Percentiles rank a stretch among this genome's conserved stretches.
Evolutionary conservation across 1,140 invertebrate species (phyloP).

Genomic region (Orchestia grillus): DNA sequence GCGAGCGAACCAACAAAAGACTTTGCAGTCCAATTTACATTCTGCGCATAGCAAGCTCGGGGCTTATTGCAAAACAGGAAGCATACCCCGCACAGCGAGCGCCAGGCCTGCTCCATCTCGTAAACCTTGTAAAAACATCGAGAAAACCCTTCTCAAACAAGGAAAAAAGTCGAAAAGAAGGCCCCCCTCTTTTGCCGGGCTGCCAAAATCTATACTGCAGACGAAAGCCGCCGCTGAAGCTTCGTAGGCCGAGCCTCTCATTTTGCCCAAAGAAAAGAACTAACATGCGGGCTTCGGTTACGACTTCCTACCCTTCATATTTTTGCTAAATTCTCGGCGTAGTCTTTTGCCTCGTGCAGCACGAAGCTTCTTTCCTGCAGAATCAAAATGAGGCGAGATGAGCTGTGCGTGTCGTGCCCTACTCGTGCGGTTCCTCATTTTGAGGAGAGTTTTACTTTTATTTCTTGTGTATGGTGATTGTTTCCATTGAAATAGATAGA

Average conservation of each 20-base stretch:
- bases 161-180: conserved; percentile 17
- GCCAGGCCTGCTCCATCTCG: conserved; percentile 2
- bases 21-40: conserved; percentile 40
- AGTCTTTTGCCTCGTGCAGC: background rate
- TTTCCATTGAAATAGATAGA: no score
- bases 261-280: background rate
- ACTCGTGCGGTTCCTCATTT: background rate
- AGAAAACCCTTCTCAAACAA: conserved; percentile 32
- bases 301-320: conserved; percentile 25
- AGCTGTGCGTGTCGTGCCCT: background rate
- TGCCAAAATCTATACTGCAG: conserved; percentile 40
- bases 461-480: no score
- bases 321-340: background rate
- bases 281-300: conserved; percentile 24
- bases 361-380: background rate
- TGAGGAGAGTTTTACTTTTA: background rate
- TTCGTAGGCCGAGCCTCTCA: background rate
- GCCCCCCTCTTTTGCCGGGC: background rate
- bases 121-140: conserved; percentile 33
- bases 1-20: background rate
- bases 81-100: conserved; percentile 24
- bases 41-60: conserved; percentile 9
- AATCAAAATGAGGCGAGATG: background rate
- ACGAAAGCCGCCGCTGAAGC: background rate
- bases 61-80: conserved; percentile 27